Evolutionary conservation across 1,140 invertebrate species (phyloP).

Genomic region (Aleiodes sp.): DNA sequence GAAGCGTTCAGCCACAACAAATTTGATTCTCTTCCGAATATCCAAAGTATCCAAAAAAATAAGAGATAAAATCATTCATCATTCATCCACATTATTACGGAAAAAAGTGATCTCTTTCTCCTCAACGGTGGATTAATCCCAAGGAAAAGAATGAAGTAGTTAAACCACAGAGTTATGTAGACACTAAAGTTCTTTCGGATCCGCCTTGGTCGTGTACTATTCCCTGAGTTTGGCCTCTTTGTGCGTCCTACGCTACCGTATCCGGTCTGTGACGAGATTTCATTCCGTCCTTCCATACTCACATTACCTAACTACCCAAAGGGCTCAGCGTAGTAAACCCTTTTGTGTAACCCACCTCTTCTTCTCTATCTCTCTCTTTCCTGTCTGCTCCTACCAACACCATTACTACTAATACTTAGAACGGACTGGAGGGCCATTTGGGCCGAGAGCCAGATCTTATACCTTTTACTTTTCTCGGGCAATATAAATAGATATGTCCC

Average conservation of each 20-base stretch:
- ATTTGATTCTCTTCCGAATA: too few species aligned
- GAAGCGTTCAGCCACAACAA: too few species aligned
- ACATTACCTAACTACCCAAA: conserved; percentile 27
- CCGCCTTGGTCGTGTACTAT: conserved; percentile 59
- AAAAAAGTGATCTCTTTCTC: too few species aligned
- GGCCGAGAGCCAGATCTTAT: conserved; percentile 5
- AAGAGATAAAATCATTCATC: too few species aligned
- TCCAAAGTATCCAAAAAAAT: too few species aligned
- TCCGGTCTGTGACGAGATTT: conserved; percentile 23
- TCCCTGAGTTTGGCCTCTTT: conserved; percentile 40
- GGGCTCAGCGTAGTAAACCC: background rate
- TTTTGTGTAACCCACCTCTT: conserved; percentile 9
- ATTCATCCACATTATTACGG: too few species aligned
- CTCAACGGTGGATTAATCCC: background rate
- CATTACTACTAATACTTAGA: too few species aligned
- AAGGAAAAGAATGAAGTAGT: conserved; percentile 38
- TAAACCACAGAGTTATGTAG: conserved; percentile 56
- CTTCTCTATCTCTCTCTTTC: background rate
- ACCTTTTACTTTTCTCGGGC: background rate
- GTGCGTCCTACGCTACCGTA: conserved; percentile 15
- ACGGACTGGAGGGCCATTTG: background rate
- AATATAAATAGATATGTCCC: conserved; percentile 21
- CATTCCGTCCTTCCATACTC: conserved; percentile 27
- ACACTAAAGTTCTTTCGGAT: conserved; percentile 51
- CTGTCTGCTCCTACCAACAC: background rate